Conservation (phyloP, 2,888 invertebrate genomes). For the Laothoe populi region DNA sequence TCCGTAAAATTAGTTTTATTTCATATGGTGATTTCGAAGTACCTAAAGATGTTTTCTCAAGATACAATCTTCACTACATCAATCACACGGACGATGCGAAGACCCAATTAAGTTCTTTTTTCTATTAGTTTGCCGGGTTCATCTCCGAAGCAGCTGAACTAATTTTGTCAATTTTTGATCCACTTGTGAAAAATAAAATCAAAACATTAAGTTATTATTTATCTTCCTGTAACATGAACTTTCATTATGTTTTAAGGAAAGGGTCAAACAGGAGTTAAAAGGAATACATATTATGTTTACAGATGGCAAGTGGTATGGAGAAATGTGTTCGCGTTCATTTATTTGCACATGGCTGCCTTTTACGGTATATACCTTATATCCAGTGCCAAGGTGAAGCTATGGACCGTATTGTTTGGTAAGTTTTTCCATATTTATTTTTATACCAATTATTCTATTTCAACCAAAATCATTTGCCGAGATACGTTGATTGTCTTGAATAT, state of each 20-base stretch:
- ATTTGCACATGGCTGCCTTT: conserved; percentile 87
- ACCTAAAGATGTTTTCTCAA: too few relatives aligned
- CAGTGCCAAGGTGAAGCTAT: conserved; percentile 70
- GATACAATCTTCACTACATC: too few relatives aligned
- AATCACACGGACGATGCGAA: too few relatives aligned
- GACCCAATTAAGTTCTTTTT: too few relatives aligned
- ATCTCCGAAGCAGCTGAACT: too few relatives aligned
- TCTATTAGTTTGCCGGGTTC: too few relatives aligned
- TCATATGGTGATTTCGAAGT: too few relatives aligned
- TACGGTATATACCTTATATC: conserved; percentile 86
- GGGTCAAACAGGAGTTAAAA: conserved; percentile 26
- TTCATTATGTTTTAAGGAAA: not conserved
- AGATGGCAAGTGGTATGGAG: conserved; percentile 91
- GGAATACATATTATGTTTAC: conserved; percentile 49
- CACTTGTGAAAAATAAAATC: too few relatives aligned
- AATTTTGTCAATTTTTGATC: too few relatives aligned
- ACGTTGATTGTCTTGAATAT: not conserved
- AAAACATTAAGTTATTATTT: too few relatives aligned
- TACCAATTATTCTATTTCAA: not conserved
- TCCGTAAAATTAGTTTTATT: too few relatives aligned
- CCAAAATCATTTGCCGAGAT: too few relatives aligned
- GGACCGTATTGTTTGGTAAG: conserved; percentile 84
- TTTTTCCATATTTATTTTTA: not conserved
- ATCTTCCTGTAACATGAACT: not conserved
- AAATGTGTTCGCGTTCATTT: conserved; percentile 89